Base-by-base conservation (phyloP, 2,888 invertebrate genomes). In the Brachyptera risi region DNA sequence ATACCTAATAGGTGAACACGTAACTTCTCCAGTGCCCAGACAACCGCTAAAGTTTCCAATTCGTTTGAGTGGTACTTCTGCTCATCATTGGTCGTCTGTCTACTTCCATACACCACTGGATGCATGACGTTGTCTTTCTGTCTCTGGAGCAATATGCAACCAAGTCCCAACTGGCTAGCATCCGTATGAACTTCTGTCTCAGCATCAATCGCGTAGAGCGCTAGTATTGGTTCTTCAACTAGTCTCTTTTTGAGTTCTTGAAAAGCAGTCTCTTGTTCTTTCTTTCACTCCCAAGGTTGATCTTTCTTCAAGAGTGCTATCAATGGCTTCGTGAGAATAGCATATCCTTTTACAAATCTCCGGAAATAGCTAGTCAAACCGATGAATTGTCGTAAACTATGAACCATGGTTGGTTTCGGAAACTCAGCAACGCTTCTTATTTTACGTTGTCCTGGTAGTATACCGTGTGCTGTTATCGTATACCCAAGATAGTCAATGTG, bases 41-140 rank as follows among this genome's bases (percentile, higher is more conserved):
- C 72, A 31, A 71, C 69, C 0, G 75, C 74, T 4, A 76, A 63
- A 0, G 69, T 70, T 63, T 74, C 76, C 21, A 74, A 59, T 27
- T 78, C 75, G 23, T 73, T 71, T 0, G 70, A 70, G 15, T 71
- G 70, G 59, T 73, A 74, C 19, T 67, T 69, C 9, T 66, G 61
- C 66, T 75, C 74, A 0, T 71, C 68, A 0, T 61, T 65, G 0
- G 70, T 71, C 5, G 69, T 71, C 37, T 68, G 67, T 60, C 70
- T 67, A 42, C 72, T 73, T 27, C 61, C 70, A 57, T 72, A 74
- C 0, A 69, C 70, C 0, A 76, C 65, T 0, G 71, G 71, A 13
- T 65, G 67, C 4, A 59, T 65, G 0, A 1, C 1, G 11, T 59
- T 54, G 1, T 67, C 56, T 1, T 27, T 42, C 2, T 64, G 51